Evolutionary conservation across 2,888 invertebrate species (phyloP), one percentile per base, ranked within the genome.

Genomic region (Beris chalybata): DNA sequence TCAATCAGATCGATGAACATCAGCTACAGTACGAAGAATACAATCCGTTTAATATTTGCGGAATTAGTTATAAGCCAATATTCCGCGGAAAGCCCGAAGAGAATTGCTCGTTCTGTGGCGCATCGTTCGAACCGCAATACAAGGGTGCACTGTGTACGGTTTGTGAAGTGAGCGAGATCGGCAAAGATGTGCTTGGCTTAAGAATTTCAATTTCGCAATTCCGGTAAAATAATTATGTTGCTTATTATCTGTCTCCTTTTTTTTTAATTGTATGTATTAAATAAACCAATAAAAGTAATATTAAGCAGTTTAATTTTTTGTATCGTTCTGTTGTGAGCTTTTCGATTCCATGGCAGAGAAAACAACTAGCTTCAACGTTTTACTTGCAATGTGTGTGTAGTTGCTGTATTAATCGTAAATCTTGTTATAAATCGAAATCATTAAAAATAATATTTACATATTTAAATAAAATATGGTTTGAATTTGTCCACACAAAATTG

Each of bases 21-120:
- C 88, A 91, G 73, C 78, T 99, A 64, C 83, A 88, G 0, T 99
- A 99, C 76, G 98, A 99, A 74, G 96, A 98, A 77, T 96, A 97
- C 78, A 99, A 99, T 82, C 99, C 99, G 0, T 99, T 99, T 80
- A 89, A 88, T 66, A 84, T 99, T 50, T 99, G 99, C 78, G 97
- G 93, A 0, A 87, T 89, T 43, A 90, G 92, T 30, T 98, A 92
- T 81, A 91, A 89, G 55, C 98, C 99, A 0, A 93, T 99, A 67
- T 99, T 99, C 77, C 87, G 94, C 75, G 98, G 98, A 30, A 96
- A 95, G 75, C 91, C 95, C 0, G 95, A 95, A 76, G 90, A 92
- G 53, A 95, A 92, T 73, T 99, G 99, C 76, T 89, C 97, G 0
- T 85, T 98, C 38, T 99, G 98, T 76, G 88, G 86, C 2, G 91